Evolutionary conservation across 2,888 invertebrate species (phyloP), one percentile per base, ranked within the genome.

Genomic region (Parascotia fuliginaria): DNA sequence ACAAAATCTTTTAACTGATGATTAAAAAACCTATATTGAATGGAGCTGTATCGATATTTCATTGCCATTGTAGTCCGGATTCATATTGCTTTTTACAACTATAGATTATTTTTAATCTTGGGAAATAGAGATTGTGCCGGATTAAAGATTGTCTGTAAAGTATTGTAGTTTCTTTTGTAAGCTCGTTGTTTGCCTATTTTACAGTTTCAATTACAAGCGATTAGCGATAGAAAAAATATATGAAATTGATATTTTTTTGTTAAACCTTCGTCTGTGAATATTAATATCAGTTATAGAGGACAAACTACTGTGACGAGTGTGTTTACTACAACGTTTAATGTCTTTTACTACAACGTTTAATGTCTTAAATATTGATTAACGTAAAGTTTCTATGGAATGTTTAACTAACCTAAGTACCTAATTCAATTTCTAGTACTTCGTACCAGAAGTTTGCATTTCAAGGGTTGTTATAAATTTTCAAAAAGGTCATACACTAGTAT

Each of bases 141-240:
- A 24, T 47, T 32, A 40, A 53, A 65, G 53, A 46, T 37, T 28
- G 15, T 28, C 36, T 33, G 9, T 45, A 34, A 7, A 32, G 48
- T 49, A 54, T 48, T 51, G 51, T 48, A 62, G 57, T 66, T 63
- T 69, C 63, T 70, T 65, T 70, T 62, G 63, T 55, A 38, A 39
- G 36, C 42, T 65, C 50, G 66, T 73, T 73, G 75, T 74, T 61
- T 44, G 44, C 38, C 41, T 13, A 28, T 32, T 28, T 42, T 22
- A 40, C 29, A 44, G 39, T 48, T 36, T 49, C 43, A 42, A 39
- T 38, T 32, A 38, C 34, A 29, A 41, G 16, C 16, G 15, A 5
- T 15, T n/a, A 16, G 33, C 33, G 16, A 13, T 11, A 11, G 11
- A n/a, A 28, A 7, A 32, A 13, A 13, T 13, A 13, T 3, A 32